phyloP scores from a whole-genome alignment of 2,888 invertebrate species.

The Ferdinandea cuprea region DNA sequence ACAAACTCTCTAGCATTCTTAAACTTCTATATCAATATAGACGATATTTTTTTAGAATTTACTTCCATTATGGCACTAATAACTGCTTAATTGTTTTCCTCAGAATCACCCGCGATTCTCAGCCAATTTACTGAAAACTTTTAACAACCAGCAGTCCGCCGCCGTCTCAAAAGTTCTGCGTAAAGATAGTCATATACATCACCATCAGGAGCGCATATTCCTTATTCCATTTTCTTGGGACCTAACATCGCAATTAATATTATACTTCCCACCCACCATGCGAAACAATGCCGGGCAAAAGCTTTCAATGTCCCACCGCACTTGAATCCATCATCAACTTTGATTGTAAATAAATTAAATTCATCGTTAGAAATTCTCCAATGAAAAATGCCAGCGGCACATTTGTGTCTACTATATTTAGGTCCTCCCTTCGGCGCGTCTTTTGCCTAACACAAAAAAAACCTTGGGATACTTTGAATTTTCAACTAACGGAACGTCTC shows the following conservation, averaged over 20 bases:
- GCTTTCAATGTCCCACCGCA: conserved; percentile 6
- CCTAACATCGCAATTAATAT: conserved; percentile 40
- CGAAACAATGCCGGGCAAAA: background rate
- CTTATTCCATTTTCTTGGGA: background rate
- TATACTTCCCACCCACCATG: conserved; percentile 15
- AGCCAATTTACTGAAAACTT: conserved; percentile 36
- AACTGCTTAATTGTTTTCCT: conserved; percentile 29
- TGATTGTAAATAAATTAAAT: conserved; percentile 49
- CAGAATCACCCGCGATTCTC: conserved; percentile 22
- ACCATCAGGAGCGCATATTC: background rate
- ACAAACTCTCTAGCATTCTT: too few species aligned
- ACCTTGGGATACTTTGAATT: conserved; percentile 28
- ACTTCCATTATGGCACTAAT: conserved; percentile 37
- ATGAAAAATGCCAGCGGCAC: conserved; percentile 1
- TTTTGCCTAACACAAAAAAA: too few species aligned
- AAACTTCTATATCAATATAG: too few species aligned
- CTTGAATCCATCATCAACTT: conserved; percentile 9
- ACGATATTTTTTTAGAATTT: background rate
- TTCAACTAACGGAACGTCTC: conserved; percentile 35
- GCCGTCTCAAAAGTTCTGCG: too few species aligned
- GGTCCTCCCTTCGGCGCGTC: background rate
- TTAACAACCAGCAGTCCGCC: background rate
- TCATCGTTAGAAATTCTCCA: conserved; percentile 8
- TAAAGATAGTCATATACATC: conserved; percentile 15
- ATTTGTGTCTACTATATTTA: background rate